Percentiles rank a stretch among this genome's conserved stretches.
These are phyloP conservation scores for Catamblyrhynchus diadema DNA, from an alignment of 2,797 vertebrate species.

Conservation along the genomic window DNA sequence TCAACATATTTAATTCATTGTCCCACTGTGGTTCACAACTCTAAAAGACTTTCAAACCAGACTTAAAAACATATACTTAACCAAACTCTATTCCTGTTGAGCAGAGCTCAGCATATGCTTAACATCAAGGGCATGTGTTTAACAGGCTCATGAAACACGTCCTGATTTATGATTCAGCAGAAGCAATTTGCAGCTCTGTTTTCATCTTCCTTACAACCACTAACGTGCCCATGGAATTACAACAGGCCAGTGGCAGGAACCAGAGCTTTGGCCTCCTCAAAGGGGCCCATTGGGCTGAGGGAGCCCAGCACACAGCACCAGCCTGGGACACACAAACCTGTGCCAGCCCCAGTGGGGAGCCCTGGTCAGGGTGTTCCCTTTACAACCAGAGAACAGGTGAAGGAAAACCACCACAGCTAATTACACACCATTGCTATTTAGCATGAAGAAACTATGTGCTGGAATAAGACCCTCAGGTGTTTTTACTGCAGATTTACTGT, in stretches of 20 bases:
- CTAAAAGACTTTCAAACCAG: not conserved
- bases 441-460: not conserved
- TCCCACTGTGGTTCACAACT: constrained; percentile 7
- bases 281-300: accelerated
- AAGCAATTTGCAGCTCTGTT: not conserved
- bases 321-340: not conserved
- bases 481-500: not conserved
- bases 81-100: not conserved
- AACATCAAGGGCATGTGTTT: not conserved
- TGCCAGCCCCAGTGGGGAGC: not conserved
- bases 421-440: not conserved
- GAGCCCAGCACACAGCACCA: not conserved
- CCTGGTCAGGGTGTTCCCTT: not conserved
- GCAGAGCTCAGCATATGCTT: constrained; percentile 2
- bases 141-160: not conserved
- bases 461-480: not conserved
- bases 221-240: not conserved
- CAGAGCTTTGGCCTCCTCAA: not conserved
- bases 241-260: not conserved
- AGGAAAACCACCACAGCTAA: not conserved
- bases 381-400: accelerated
- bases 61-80: not conserved
- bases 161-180: not conserved
- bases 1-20: not conserved
- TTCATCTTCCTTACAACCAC: not conserved